Percentiles rank a stretch among this genome's conserved stretches.
These are phyloP conservation scores for Pseudochaenichthys georgianus DNA, from an alignment of 2,797 vertebrate genomes.

Conservation along the genomic window DNA sequence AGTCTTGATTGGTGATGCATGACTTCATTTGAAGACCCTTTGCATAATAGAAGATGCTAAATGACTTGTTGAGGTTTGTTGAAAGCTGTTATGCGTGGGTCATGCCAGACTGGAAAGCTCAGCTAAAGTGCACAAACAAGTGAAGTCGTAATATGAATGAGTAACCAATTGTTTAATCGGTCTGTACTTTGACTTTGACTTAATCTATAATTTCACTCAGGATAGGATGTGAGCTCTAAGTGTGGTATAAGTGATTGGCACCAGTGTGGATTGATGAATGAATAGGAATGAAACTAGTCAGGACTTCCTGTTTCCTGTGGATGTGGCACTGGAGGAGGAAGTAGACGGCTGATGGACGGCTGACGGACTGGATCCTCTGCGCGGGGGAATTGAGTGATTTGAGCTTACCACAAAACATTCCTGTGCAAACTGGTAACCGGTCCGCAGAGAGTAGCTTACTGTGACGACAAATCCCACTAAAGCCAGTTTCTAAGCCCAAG, in stretches of 20 bases:
- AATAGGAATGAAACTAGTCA: conserved; percentile 45
- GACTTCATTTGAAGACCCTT: conserved; percentile 18
- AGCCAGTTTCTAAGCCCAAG: not conserved
- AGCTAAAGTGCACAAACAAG: conserved; percentile 3
- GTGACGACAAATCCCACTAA: too few relatives aligned
- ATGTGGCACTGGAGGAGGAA: conserved; percentile 68
- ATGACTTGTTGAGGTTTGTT: conserved; percentile 33
- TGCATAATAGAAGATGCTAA: conserved; percentile 5
- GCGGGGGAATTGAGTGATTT: conserved; percentile 47
- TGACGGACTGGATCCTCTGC: conserved; percentile 61
- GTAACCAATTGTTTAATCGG: not conserved
- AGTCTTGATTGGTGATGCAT: conserved; percentile 18
- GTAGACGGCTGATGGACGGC: conserved; percentile 45
- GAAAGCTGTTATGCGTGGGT: conserved; percentile 22
- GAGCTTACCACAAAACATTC: conserved; percentile 40
- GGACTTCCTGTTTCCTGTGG: conserved; percentile 72
- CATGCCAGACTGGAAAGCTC: conserved; percentile 14
- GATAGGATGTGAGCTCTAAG: conserved; percentile 20
- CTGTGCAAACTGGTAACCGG: conserved; percentile 33
- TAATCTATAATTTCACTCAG: conserved; percentile 8
- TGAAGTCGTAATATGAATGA: conserved; percentile 24
- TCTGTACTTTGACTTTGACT: not conserved
- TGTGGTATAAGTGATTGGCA: conserved; percentile 9
- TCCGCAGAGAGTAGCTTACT: not conserved
- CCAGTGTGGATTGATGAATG: conserved; percentile 55